A percentile compares a stretch with the other conserved stretches of the same genome.
These are phyloP conservation scores for Cyclina sinensis DNA, from an alignment of 1,140 invertebrate species.

Conservation along the genomic window DNA sequence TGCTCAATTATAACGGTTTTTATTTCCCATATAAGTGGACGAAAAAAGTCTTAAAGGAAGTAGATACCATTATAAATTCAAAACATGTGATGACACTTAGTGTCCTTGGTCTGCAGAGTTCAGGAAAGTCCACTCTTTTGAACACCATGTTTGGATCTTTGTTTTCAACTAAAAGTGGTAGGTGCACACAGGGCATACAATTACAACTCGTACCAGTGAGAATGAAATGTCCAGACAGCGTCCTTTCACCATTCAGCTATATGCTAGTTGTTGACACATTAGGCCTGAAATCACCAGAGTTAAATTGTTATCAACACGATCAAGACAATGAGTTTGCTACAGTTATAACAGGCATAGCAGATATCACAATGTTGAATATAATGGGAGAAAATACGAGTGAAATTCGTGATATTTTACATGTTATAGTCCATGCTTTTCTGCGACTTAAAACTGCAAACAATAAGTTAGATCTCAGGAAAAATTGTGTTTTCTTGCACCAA, in stretches of 20 bases:
- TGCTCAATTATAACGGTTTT: conserved; percentile 8
- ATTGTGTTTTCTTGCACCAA: conserved; percentile 58
- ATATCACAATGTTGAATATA: conserved; percentile 61
- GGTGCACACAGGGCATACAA: not conserved
- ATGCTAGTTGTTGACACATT: conserved; percentile 31
- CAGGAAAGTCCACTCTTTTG: conserved; percentile 35
- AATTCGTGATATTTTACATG: conserved; percentile 62
- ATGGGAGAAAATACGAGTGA: conserved; percentile 55
- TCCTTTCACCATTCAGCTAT: not conserved
- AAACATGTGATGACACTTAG: not conserved
- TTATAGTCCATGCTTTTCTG: conserved; percentile 54
- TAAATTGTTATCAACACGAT: not conserved
- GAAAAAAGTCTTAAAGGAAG: not conserved
- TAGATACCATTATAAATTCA: not conserved
- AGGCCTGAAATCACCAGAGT: conserved; percentile 42
- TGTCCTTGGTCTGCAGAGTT: conserved; percentile 42
- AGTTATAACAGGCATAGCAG: conserved; percentile 60
- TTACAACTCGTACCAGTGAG: not conserved
- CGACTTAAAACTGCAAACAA: conserved; percentile 46
- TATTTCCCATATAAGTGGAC: conserved; percentile 19
- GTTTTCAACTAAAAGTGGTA: conserved; percentile 5
- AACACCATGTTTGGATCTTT: conserved; percentile 43
- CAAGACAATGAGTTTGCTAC: conserved; percentile 67
- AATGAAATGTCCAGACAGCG: not conserved
- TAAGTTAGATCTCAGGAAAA: conserved; percentile 6